Evolutionary conservation across 2,797 vertebrate genomes (phyloP), one percentile per base, ranked within the genome.

Genomic region (Borostomias antarcticus): DNA sequence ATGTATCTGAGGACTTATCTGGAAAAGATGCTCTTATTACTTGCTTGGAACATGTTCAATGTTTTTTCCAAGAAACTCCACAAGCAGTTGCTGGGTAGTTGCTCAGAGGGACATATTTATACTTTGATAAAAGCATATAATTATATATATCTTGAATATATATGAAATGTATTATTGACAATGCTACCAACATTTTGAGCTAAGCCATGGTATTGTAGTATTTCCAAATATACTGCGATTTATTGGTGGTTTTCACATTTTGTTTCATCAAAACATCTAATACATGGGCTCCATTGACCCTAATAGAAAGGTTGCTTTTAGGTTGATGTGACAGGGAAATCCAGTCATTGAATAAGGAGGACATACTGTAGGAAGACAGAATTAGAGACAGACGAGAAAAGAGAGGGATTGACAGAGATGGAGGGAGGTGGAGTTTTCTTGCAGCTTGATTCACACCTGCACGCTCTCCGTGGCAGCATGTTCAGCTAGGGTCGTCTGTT

Each of bases 381-480:
- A 40, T 25, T 23, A 43, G 58, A 82, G 53, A 74, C 65, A 30
- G 64, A 68, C 3, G 5, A 70, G 78, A 80, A 82, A 79, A 81
- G 73, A 72, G 63, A 58, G 58, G 58, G 70, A n/a, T 17, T 32
- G 52, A 68, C 40, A 72, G 63, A 82, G 77, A 87, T 78, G 79
- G 79, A 88, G 67, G 69, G 79, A 82, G 82, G 79, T 63, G 66
- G 74, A 81, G 85, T 82, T 80, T 83, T 87, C 90, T 90, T 86
- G 89, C 92, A 88, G 93, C 92, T 91, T 86, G 78, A 80, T 82
- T 92, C 93, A 92, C 94, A 96, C 96, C 95, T 97, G 96, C 94
- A 91, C 89, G 90, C 89, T 61, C 83, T 91, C 85, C 77, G 85
- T 92, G 93, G 94, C 91, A 82, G 88, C 76, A 75, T 86, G 88